phyloP scores from a whole-genome alignment of 2,113 vertebrate genomes.

The Rhinoptilus africanus region DNA sequence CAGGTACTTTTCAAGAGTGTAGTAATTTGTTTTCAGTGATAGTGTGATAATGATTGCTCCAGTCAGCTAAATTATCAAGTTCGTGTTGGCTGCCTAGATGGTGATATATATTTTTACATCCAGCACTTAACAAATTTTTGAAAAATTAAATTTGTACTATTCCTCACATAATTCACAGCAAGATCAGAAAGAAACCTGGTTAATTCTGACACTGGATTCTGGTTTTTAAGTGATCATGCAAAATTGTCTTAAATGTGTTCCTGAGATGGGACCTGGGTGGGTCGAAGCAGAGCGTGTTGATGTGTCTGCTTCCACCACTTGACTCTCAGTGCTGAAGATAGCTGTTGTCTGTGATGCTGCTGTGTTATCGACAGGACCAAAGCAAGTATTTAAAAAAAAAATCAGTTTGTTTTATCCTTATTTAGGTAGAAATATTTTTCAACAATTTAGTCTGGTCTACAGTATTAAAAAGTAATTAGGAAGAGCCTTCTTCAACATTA shows the following conservation, averaged over 20 bases:
- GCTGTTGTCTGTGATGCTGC: not conserved
- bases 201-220: not conserved
- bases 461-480: not conserved
- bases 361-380: not conserved
- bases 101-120: not conserved
- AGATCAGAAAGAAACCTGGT: not conserved
- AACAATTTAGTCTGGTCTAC: not conserved
- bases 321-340: not conserved
- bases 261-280: accelerated
- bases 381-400: not conserved
- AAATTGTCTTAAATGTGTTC: not conserved
- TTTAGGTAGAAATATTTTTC: not conserved
- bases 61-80: not conserved
- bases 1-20: not conserved
- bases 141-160: not conserved
- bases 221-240: not conserved
- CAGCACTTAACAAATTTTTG: not conserved
- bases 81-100: not conserved
- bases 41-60: not conserved
- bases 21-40: not conserved
- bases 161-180: not conserved
- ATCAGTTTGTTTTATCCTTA: not conserved
- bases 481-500: not conserved
- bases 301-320: not conserved
- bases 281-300: not conserved